These are phyloP conservation scores for Gastrophysa polygoni DNA, from an alignment of 2,888 invertebrate species.

Conservation along the genomic window DNA sequence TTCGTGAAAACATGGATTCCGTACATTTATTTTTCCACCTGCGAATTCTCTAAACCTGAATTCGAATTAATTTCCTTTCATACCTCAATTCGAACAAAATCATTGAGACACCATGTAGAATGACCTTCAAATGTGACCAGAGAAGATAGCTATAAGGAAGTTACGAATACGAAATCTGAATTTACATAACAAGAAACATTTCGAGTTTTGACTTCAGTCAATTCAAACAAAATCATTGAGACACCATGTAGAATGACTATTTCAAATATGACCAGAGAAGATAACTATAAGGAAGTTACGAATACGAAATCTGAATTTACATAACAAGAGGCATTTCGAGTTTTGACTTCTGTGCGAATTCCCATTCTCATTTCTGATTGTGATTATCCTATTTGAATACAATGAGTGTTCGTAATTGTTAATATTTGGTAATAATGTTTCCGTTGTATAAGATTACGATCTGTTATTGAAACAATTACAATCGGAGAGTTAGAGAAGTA, in stretches of 20 bases:
- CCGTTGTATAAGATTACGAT: no score
- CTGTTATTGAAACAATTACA: neutral
- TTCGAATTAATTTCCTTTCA: no score
- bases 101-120: neutral
- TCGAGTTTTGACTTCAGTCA: neutral
- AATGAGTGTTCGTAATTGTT: constrained; percentile 5
- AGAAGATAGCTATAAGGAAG: constrained; percentile 7
- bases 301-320: neutral
- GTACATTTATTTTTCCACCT: no score
- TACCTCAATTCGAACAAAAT: no score
- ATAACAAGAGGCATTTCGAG: neutral
- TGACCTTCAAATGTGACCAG: no score
- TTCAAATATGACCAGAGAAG: no score
- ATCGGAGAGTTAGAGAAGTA: no score
- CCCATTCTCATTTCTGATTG: neutral
- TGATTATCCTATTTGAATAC: constrained; percentile 6
- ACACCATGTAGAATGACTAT: neutral
- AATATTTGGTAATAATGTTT: no score
- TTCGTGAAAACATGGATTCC: no score
- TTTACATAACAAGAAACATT: neutral
- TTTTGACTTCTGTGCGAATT: constrained; percentile 7
- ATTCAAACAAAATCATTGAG: no score
- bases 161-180: neutral
- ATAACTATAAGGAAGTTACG: constrained; percentile 4
- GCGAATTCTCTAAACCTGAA: no score